Evolutionary conservation across 2,888 invertebrate genomes (phyloP).

Genomic region (Actias luna): DNA sequence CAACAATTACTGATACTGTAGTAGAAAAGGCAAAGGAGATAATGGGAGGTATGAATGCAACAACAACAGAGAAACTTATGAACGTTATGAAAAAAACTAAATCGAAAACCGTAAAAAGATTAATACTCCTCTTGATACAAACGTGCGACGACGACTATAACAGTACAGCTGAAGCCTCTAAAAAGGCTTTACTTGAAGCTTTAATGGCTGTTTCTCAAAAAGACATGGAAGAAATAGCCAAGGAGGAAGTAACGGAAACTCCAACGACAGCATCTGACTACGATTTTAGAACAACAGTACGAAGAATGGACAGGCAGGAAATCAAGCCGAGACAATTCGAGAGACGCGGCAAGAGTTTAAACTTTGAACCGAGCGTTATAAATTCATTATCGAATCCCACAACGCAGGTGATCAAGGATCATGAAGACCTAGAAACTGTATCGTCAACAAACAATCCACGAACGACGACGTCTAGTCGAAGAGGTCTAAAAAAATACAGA

Average conservation of each 20-base stretch:
- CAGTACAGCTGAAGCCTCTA: constrained; percentile 86
- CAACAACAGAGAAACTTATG: constrained; percentile 87
- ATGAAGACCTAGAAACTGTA: constrained; percentile 46
- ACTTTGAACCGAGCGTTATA: constrained; percentile 61
- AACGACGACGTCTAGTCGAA: constrained; percentile 53
- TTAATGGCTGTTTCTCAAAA: constrained; percentile 84
- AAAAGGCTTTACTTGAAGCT: constrained; percentile 85
- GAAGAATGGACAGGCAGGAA: constrained; percentile 51
- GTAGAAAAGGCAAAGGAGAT: constrained; percentile 88
- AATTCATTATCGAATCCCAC: constrained; percentile 68
- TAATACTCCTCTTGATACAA: constrained; percentile 89
- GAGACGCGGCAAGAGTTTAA: constrained; percentile 60
- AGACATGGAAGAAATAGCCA: constrained; percentile 75
- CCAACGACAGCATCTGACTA: constrained; percentile 46
- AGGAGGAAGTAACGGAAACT: constrained; percentile 55
- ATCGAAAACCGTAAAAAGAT: constrained; percentile 87
- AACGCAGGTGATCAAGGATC: constrained; percentile 46
- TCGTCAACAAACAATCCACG: constrained; percentile 58
- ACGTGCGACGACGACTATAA: constrained; percentile 89
- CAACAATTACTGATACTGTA: constrained; percentile 85
- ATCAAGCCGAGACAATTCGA: constrained; percentile 42
- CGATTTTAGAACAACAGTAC: constrained; percentile 48
- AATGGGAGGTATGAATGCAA: constrained; percentile 88
- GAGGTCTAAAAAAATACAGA: constrained; percentile 65
- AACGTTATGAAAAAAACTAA: constrained; percentile 91